These are phyloP conservation scores for Melikaiella ostensackeni DNA, from an alignment of 2,888 invertebrate species.

Conservation along the genomic window DNA sequence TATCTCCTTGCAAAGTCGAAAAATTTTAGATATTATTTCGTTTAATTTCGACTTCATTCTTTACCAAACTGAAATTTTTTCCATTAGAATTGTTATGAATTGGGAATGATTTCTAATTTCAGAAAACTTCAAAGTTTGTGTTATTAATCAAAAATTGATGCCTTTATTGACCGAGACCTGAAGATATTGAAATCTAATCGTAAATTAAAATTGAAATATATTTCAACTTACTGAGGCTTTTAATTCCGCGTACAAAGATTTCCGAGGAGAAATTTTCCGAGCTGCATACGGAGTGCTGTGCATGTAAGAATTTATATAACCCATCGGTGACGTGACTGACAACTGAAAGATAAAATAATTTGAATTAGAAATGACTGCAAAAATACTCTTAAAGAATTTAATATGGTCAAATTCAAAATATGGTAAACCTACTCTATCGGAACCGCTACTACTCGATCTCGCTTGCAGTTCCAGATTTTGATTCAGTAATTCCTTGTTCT, in stretches of 20 bases:
- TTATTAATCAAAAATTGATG: too few relatives aligned
- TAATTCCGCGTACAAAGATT: slow-evolving; percentile 60
- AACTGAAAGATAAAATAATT: slow-evolving; percentile 47
- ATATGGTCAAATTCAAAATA: background rate
- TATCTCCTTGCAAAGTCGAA: too few relatives aligned
- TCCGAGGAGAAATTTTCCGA: slow-evolving; percentile 45
- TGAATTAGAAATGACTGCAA: background rate
- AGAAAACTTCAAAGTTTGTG: too few relatives aligned
- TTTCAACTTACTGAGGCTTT: slow-evolving; percentile 60
- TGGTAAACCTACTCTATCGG: slow-evolving; percentile 40
- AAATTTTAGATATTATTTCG: too few relatives aligned
- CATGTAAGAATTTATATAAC: slow-evolving; percentile 46
- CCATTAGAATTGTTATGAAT: too few relatives aligned
- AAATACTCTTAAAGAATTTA: too few relatives aligned
- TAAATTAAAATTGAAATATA: background rate
- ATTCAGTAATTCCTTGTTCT: slow-evolving; percentile 55
- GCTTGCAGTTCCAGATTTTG: slow-evolving; percentile 52
- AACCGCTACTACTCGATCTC: slow-evolving; percentile 39
- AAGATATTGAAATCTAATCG: background rate
- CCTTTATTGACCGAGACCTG: too few relatives aligned
- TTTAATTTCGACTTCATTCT: too few relatives aligned
- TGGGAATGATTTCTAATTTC: too few relatives aligned
- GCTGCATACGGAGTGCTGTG: slow-evolving; percentile 53
- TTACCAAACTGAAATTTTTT: too few relatives aligned
- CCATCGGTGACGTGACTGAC: slow-evolving; percentile 52